Conservation (phyloP, 2,113 vertebrate genomes). For the Hippocampus comes region DNA sequence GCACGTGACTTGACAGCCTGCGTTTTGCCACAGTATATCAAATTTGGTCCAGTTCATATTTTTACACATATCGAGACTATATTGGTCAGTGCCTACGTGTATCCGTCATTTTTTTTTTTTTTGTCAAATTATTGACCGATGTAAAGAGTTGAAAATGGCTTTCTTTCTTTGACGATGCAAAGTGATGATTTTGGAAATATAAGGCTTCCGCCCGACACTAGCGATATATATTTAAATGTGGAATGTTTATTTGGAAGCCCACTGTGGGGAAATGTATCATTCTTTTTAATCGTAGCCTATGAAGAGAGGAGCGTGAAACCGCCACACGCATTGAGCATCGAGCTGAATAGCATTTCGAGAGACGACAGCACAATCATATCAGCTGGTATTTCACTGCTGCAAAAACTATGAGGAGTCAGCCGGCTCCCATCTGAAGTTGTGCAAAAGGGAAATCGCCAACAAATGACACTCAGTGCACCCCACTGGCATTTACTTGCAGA, state of each 20-base stretch:
- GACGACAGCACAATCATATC: background rate
- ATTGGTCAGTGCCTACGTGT: too few relatives aligned
- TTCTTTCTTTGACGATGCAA: too few relatives aligned
- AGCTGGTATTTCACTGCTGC: background rate
- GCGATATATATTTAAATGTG: background rate
- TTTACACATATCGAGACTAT: too few relatives aligned
- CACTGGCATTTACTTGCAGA: slow-evolving; percentile 31
- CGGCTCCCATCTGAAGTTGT: slow-evolving; percentile 19
- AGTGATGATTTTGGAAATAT: too few relatives aligned
- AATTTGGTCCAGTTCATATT: too few relatives aligned
- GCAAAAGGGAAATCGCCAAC: slow-evolving; percentile 18
- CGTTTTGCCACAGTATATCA: background rate
- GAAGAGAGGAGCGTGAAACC: background rate
- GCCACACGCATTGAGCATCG: background rate
- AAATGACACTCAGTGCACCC: background rate
- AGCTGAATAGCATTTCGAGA: background rate
- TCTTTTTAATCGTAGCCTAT: background rate
- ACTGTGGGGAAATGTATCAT: background rate
- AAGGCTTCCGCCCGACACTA: too few relatives aligned
- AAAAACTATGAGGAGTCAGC: background rate
- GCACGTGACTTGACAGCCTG: background rate
- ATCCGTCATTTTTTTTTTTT: too few relatives aligned
- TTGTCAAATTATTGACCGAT: too few relatives aligned
- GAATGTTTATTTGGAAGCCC: background rate
- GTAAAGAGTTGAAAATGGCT: too few relatives aligned